A percentile compares a stretch with the other conserved stretches of the same genome.
Conservation (phyloP, 2,797 vertebrate species). For the Acipenser transmontanus region DNA sequence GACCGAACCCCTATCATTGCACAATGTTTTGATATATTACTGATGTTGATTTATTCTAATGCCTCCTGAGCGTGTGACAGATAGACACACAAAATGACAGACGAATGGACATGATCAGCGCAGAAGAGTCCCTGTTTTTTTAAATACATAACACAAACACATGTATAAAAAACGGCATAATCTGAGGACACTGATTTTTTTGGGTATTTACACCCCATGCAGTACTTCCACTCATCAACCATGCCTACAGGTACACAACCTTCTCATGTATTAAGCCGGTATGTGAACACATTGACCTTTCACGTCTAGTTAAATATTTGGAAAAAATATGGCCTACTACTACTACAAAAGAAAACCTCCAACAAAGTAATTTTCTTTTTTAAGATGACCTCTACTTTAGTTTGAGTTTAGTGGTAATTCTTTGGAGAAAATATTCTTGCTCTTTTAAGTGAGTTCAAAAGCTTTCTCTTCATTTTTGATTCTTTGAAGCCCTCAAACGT, state of each 20-base stretch:
- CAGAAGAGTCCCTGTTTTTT: no score
- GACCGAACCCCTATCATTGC: no score
- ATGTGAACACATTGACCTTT: conserved; percentile 7
- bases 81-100: no score
- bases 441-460: conserved; percentile 20
- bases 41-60: no score
- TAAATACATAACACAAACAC: no score
- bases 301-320: conserved; percentile 1
- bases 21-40: no score
- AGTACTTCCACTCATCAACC: background rate
- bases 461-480: background rate
- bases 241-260: conserved; percentile 4
- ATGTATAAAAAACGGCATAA: no score
- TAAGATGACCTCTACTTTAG: conserved; percentile 16
- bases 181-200: no score
- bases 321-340: conserved; percentile 6
- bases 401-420: background rate
- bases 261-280: conserved; percentile 8
- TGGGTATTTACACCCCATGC: no score
- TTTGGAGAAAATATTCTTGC: conserved; percentile 11
- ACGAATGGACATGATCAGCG: no score
- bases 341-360: conserved; percentile 15
- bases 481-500: conserved; percentile 18
- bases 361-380: conserved; percentile 14
- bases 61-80: no score